Evolutionary conservation across 2,113 vertebrate species (phyloP), one percentile per base, ranked within the genome.

Genomic region (Irena cyanogastra): DNA sequence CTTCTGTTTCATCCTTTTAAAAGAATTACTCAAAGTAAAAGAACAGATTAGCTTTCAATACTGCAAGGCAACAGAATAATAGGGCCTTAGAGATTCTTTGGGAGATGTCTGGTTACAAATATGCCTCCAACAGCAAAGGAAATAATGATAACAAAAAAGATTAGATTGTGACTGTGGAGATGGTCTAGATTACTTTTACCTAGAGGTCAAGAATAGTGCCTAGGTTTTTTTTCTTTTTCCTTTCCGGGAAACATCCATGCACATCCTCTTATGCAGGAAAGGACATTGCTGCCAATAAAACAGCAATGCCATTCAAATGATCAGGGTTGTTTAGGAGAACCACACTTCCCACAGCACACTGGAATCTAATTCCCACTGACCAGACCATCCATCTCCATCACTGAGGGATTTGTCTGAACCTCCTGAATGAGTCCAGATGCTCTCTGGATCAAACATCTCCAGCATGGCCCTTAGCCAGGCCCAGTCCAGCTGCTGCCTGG

Each of bases 401-500:
- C 56, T 37, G 27, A 83, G 26, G 24, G 80, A 87, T 3, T 59
- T 72, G 21, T 86, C 33, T 83, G 60, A 89, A 78, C 11, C 79
- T 89, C 65, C 69, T 84, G 80, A 87, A 92, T 33, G 28, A 71
- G 89, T 64, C 89, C 95, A 95, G 94, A 95, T 94, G 93, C 76
- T 89, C 72, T 81, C 64, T 77, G 54, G 80, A 95, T 93, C 83
- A 86, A 77, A 83, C 33, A 22, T 44, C 83, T 78, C 72, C 72
- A 84, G 56, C 61, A 47, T 28, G 91, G 95, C 91, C 35, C 44
- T 83, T 39, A 63, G 89, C 86, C 95, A 96, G 86, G 72, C 61
- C 61, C 72, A 84, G 91, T 95, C 91, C 95, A 96, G 95, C 89
- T 97, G 95, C 83, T 91, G 83, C 61, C 72, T 94, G 56, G 69